Conservation (phyloP, 2,113 vertebrate species). For the Dipodomys merriami region DNA sequence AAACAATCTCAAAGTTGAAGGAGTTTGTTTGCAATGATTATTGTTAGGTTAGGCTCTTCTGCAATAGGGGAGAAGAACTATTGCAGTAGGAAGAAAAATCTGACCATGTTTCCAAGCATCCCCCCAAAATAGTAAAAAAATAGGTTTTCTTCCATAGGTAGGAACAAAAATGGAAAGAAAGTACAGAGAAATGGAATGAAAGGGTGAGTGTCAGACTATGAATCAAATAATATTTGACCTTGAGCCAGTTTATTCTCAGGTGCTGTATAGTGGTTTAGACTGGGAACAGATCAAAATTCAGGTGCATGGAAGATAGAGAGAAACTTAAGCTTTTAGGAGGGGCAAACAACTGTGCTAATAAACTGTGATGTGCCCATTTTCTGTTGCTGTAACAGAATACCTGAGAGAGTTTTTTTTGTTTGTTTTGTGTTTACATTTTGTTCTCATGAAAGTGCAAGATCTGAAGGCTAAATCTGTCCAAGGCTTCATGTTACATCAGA, state of each 20-base stretch:
- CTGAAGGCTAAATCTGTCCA: background rate
- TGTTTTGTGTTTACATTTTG: background rate
- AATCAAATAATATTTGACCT: background rate
- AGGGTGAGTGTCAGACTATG: background rate
- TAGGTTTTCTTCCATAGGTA: background rate
- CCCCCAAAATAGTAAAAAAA: background rate
- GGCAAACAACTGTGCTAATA: background rate
- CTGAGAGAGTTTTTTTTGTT: background rate
- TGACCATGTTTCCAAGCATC: background rate
- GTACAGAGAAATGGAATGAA: background rate
- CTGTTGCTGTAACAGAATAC: background rate
- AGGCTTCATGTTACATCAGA: background rate
- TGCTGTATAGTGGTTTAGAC: background rate
- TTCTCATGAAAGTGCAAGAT: background rate
- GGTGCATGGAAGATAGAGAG: background rate
- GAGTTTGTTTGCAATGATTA: constrained; percentile 22
- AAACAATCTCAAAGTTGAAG: background rate
- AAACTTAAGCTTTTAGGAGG: background rate
- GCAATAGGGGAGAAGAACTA: background rate
- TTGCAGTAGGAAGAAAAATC: background rate
- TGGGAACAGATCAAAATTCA: background rate
- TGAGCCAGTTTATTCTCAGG: too few relatives aligned
- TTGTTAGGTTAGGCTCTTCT: background rate
- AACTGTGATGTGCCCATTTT: background rate
- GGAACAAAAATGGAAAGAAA: background rate